Evolutionary conservation across 2,888 invertebrate species (phyloP), one percentile per base, ranked within the genome.

Genomic region (Tetragonisca angustula): DNA sequence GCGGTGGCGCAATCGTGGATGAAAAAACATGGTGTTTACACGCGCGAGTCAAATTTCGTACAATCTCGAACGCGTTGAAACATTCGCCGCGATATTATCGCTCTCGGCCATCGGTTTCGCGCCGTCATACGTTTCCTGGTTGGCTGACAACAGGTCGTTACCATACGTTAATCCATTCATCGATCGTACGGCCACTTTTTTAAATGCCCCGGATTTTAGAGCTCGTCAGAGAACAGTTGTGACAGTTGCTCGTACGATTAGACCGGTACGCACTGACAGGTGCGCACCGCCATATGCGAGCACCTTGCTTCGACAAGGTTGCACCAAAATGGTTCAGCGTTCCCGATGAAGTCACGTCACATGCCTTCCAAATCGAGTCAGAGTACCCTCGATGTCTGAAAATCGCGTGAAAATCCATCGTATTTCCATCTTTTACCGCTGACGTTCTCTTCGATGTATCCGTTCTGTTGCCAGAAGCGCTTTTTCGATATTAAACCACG

Each of bases 261-360:
- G 85, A 21, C 24, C 24, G 9, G 43, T 11, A 43, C 24, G 54
- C n/a, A n/a, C 32, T 75, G 83, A 83, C 89, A 89, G 89, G 90
- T 89, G 89, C 77, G 61, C 59, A 72, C 84, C 71, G 78, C 92
- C 92, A 92, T 92, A 92, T 91, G 91, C 87, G 90, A 88, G 81
- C 89, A 89, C 86, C 89, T 89, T 87, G 89, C 87, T 81, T 71
- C 67, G 67, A 78, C 91, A 91, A 92, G 91, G 91, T 91, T 90
- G 89, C 86, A 89, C 88, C 76, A 85, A 91, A 91, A 88, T 87
- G 86, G 90, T 77, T 83, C 84, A 80, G 83, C 83, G 85, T 87
- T 79, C 86, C 56, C 85, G 85, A 85, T 90, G 76, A 77, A 84
- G 85, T 85, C 87, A 83, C 87, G 79, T 75, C 69, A 32, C 52